Evolutionary conservation across 2,113 vertebrate species (phyloP).

Genomic region (Tiliqua scincoides): DNA sequence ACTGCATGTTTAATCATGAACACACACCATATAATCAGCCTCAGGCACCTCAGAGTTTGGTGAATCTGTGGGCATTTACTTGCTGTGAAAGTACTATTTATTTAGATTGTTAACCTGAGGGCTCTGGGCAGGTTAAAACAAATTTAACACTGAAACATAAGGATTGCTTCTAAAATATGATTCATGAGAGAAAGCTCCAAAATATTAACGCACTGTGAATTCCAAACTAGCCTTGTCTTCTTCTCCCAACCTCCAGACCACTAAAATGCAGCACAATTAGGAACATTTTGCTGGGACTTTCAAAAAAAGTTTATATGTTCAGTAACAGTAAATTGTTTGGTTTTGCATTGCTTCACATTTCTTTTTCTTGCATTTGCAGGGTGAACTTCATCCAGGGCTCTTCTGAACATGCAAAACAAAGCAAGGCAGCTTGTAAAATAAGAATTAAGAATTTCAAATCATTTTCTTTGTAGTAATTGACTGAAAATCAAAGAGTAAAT

Average conservation of each 20-base stretch:
- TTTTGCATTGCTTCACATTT: not conserved
- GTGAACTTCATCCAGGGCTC: not conserved
- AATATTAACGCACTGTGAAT: not conserved
- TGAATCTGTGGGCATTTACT: not conserved
- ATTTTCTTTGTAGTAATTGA: not conserved
- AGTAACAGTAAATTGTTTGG: not conserved
- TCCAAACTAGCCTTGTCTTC: too few relatives aligned
- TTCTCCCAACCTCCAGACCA: not conserved
- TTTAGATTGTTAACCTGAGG: not conserved
- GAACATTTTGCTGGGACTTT: not conserved
- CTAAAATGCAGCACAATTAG: not conserved
- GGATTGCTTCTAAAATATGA: not conserved
- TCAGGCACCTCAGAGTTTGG: not conserved
- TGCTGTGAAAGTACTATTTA: not conserved
- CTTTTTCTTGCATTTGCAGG: not conserved
- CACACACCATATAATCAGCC: not conserved
- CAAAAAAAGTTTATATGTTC: not conserved
- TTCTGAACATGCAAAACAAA: not conserved
- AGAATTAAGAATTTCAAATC: not conserved
- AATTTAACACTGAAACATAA: constrained; percentile 1
- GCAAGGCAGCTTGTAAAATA: not conserved
- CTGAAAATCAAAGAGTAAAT: not conserved
- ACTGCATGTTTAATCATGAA: not conserved
- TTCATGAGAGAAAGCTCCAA: not conserved
- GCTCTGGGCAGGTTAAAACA: constrained; percentile 1